Conservation (phyloP, 2,888 invertebrate genomes). For the Steinernema hermaphroditum region DNA sequence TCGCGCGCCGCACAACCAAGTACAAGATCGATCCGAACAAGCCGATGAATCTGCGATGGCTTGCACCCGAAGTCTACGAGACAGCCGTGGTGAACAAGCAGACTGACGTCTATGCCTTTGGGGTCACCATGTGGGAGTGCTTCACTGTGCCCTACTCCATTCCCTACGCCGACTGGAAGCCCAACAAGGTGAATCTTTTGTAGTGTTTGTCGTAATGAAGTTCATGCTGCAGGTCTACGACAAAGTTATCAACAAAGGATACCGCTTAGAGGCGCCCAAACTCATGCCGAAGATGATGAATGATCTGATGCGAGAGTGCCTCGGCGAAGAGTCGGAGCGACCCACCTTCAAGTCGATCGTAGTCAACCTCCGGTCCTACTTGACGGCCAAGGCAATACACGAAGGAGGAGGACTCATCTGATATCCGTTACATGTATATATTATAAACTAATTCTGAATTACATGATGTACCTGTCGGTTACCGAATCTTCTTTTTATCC, state of each 20-base stretch:
- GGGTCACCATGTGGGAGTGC: slow-evolving; percentile 40
- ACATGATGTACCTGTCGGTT: no score
- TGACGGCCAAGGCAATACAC: background rate
- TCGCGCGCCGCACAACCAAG: slow-evolving; percentile 39
- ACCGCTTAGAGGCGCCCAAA: slow-evolving; percentile 38
- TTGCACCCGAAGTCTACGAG: slow-evolving; percentile 45
- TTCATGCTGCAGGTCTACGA: slow-evolving; percentile 41
- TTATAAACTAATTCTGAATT: no score
- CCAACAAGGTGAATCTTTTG: slow-evolving; percentile 36
- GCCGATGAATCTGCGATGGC: slow-evolving; percentile 46
- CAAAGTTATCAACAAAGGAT: slow-evolving; percentile 41
- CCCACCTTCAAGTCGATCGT: slow-evolving; percentile 39
- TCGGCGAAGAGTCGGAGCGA: slow-evolving; percentile 36
- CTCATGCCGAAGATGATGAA: slow-evolving; percentile 36
- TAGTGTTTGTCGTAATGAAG: no score
- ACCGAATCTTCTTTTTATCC: no score
- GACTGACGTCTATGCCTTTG: slow-evolving; percentile 47
- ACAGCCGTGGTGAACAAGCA: slow-evolving; percentile 40
- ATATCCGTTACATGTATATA: background rate
- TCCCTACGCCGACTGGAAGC: slow-evolving; percentile 43
- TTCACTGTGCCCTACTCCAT: slow-evolving; percentile 40
- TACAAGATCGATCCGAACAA: slow-evolving; percentile 44
- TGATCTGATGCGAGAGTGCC: slow-evolving; percentile 42
- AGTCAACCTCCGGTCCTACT: slow-evolving; percentile 27
- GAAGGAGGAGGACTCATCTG: background rate